Evolutionary conservation across 2,113 vertebrate genomes (phyloP), one percentile per base, ranked within the genome.

Genomic region (Morone saxatilis): DNA sequence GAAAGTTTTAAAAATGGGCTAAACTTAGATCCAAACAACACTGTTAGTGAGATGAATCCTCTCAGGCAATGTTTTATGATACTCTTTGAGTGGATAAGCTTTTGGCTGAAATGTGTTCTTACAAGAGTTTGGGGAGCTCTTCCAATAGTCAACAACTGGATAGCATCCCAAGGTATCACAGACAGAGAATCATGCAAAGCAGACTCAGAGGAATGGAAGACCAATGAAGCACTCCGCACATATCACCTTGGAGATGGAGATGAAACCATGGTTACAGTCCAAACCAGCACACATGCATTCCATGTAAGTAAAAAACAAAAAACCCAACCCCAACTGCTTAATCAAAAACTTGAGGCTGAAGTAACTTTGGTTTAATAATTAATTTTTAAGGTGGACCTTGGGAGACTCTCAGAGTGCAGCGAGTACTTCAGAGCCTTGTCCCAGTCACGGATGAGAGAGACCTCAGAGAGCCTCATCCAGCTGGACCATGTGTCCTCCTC

Each of bases 361-460:
- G 0, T 12, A 25, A 48, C 4, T 17, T 16, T 47, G 25, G 12
- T 65, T 75, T 22, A 74, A 74, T 73, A 0, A 68, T 83, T 56
- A 0, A 19, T 85, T 71, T 67, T 19, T 65, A 20, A 96, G 95
- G 96, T 93, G 72, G 93, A 95, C 48, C 84, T 96, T 20, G 69
- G 69, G n/a, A 92, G 67, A 60, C 93, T 96, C 53, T 92, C 92
- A 0, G 83, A 91, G 47, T 93, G 83, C 81, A 96, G 95, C 1
- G 94, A 94, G 31, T 96, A 96, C 69, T 96, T 96, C 80, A 70
- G 84, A 60, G 96, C 93, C 38, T 86, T 96, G 81, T 95, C 92
- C n/a, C 92, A 89, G 45, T 96, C 95, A 57, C 88, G 78, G 22
- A 96, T 96, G 96, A 94, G 86, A 80, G 96, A 96, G 87, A 94